phyloP scores from a whole-genome alignment of 2,113 vertebrate species.

The Cichladusa arquata region DNA sequence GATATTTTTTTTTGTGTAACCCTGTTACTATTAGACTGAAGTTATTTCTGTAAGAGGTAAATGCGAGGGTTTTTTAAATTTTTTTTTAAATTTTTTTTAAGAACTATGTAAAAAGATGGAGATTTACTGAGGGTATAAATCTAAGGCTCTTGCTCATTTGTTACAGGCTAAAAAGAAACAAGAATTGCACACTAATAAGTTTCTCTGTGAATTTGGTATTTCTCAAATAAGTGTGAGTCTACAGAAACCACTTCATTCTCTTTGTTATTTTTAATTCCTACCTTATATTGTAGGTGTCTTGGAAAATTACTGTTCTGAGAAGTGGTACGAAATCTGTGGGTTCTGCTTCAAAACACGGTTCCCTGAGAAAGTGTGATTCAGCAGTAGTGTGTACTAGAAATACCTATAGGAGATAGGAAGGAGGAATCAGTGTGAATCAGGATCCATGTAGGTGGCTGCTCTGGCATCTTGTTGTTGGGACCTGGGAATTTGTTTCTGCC shows the following conservation, averaged over 20 bases:
- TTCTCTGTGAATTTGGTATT: neutral
- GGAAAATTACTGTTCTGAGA: neutral
- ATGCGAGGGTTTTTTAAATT: neutral
- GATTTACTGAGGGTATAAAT: neutral
- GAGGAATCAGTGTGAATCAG: neutral
- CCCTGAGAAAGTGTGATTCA: neutral
- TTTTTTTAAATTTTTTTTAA: neutral
- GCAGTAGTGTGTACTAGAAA: neutral
- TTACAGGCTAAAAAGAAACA: neutral
- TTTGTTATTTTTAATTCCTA: neutral
- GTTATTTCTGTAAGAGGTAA: neutral
- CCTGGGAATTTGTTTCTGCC: neutral
- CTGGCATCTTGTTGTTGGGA: neutral
- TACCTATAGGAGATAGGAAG: neutral
- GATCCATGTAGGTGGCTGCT: rapidly evolving
- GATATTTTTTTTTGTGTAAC: neutral
- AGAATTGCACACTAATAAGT: neutral
- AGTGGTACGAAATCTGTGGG: neutral
- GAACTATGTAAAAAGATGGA: neutral
- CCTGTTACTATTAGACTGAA: neutral
- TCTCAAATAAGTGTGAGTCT: neutral
- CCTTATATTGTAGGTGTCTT: neutral
- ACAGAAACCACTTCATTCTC: neutral
- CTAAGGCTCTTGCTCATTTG: neutral
- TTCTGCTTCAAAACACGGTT: neutral